These are phyloP conservation scores for Crotalus viridis DNA, from an alignment of 2,113 vertebrate genomes.

Conservation along the genomic window DNA sequence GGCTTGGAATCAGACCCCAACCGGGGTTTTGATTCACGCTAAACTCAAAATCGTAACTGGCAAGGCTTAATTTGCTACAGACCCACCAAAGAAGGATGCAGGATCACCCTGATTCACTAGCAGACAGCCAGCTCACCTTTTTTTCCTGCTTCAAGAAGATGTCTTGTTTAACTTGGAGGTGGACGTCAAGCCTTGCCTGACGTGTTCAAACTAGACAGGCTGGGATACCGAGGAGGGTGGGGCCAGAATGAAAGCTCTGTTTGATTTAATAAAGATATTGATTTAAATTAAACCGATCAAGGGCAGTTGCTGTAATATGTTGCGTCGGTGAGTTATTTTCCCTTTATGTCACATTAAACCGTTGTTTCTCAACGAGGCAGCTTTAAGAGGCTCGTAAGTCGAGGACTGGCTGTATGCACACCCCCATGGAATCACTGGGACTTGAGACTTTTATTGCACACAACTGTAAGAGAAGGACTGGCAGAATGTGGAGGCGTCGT, in stretches of 20 bases:
- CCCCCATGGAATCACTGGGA: not conserved
- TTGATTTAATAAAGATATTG: not conserved
- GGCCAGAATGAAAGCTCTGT: not conserved
- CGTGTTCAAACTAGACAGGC: not conserved
- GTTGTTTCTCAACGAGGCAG: not conserved
- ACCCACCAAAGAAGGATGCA: too few species aligned
- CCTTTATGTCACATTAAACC: not conserved
- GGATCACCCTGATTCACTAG: not conserved
- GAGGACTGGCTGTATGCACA: not conserved
- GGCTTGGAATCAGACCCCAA: not conserved
- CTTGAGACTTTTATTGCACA: not conserved
- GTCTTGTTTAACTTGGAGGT: not conserved
- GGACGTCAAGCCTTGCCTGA: not conserved
- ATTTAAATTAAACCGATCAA: not conserved
- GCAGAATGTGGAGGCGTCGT: not conserved
- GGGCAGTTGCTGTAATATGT: not conserved
- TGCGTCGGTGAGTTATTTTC: not conserved
- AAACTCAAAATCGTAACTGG: not conserved
- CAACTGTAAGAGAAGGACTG: not conserved
- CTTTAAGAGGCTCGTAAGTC: not conserved
- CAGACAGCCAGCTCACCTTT: not conserved
- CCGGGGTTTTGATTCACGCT: not conserved
- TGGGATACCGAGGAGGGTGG: not conserved
- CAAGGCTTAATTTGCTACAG: not conserved
- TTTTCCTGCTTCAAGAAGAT: rapidly evolving